Evolutionary conservation across 2,797 vertebrate species (phyloP).

Genomic region (Eospalax fontanierii): DNA sequence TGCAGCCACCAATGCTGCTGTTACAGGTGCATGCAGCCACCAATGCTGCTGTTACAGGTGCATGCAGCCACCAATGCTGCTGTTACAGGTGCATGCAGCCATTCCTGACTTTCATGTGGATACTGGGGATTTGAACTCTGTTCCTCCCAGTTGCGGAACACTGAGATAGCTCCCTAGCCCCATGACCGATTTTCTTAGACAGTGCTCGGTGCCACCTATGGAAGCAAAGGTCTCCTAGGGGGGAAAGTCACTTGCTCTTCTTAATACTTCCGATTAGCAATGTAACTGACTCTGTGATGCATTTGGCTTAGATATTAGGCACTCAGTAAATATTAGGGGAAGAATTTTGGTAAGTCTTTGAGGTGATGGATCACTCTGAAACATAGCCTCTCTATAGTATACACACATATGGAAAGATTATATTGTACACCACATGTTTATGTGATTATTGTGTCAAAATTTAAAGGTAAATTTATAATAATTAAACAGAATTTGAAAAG

Average conservation of each 20-base stretch:
- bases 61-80: no score
- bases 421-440: neutral
- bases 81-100: neutral
- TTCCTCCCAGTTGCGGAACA: neutral
- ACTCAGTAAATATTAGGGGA: neutral
- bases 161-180: neutral
- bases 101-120: neutral
- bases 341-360: neutral
- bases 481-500: neutral
- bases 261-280: constrained; percentile 64
- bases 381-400: neutral
- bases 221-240: neutral
- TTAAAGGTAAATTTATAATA: neutral
- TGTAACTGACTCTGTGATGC: constrained; percentile 61
- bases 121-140: neutral
- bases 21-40: no score
- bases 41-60: no score
- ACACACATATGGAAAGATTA: no score
- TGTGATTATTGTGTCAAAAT: no score
- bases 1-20: no score
- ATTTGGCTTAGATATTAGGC: constrained; percentile 68
- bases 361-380: neutral
- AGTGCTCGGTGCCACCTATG: accelerated
- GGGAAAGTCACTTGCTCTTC: neutral
- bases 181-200: no score